Percentiles rank a stretch among this genome's conserved stretches.
phyloP scores from a whole-genome alignment of 1,140 invertebrate species.

The Pygmarrhopalites habei region DNA sequence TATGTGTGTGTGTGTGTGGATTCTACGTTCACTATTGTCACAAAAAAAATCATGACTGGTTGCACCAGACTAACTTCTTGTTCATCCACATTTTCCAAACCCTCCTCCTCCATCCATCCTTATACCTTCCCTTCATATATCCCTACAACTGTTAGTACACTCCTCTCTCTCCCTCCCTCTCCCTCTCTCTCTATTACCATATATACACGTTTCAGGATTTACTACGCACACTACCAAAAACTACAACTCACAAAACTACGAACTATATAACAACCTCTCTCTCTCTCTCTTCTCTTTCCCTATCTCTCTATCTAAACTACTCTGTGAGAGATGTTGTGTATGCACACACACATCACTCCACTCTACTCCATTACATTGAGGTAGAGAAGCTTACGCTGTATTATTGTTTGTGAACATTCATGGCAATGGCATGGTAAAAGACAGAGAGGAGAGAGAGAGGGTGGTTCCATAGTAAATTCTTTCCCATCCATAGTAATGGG shows the following conservation, averaged over 20 bases:
- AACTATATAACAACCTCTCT: too few relatives aligned
- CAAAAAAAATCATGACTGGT: constrained; percentile 23
- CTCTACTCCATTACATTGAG: too few relatives aligned
- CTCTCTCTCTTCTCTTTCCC: too few relatives aligned
- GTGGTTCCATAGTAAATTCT: constrained; percentile 9
- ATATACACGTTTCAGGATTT: not conserved
- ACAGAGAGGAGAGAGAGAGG: not conserved
- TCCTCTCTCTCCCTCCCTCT: not conserved
- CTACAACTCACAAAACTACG: too few relatives aligned
- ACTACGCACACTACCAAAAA: not conserved
- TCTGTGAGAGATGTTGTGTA: too few relatives aligned
- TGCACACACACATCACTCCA: too few relatives aligned
- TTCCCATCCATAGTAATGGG: not conserved
- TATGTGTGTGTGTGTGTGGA: not conserved
- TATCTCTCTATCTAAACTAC: too few relatives aligned
- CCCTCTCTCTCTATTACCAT: not conserved
- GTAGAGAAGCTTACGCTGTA: too few relatives aligned
- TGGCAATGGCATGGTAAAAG: not conserved
- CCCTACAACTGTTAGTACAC: too few relatives aligned
- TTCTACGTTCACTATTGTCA: constrained; percentile 9
- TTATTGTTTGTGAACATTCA: too few relatives aligned
- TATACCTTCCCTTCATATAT: too few relatives aligned
- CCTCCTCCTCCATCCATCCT: too few relatives aligned
- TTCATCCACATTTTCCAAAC: constrained; percentile 7
- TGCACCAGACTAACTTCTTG: constrained; percentile 10